These are phyloP conservation scores for Apamea sordens DNA, from an alignment of 2,888 invertebrate genomes.

Conservation along the genomic window DNA sequence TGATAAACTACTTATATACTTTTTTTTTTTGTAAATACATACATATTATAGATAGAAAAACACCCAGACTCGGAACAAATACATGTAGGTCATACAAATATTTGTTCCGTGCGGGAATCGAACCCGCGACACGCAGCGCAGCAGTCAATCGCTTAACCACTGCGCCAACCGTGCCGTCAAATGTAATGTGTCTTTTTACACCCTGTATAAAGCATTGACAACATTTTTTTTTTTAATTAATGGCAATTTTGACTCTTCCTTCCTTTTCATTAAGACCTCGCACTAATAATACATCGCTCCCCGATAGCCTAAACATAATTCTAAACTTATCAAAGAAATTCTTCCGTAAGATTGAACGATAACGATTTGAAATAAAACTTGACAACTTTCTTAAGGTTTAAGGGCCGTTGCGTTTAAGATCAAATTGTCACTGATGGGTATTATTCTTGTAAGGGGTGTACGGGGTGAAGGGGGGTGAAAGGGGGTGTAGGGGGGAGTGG, in stretches of 20 bases:
- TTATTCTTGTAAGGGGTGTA: constrained; percentile 67
- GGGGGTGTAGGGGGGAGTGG: constrained; percentile 52
- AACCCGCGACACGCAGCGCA: too few relatives aligned
- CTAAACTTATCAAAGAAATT: constrained; percentile 20
- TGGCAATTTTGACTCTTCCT: too few relatives aligned
- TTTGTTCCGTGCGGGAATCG: too few relatives aligned
- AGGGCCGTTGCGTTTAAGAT: constrained; percentile 68
- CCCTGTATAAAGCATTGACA: background rate
- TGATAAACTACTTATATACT: too few relatives aligned
- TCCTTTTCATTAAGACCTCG: background rate
- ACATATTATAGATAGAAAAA: too few relatives aligned
- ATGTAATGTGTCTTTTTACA: background rate
- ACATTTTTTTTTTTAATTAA: too few relatives aligned
- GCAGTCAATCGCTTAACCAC: too few relatives aligned
- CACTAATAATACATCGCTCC: too few relatives aligned
- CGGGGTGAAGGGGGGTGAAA: constrained; percentile 39
- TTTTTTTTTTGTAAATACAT: too few relatives aligned
- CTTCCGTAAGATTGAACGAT: constrained; percentile 36
- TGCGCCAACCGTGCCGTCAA: too few relatives aligned
- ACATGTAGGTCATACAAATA: too few relatives aligned
- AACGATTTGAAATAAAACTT: constrained; percentile 50
- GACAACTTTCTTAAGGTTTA: constrained; percentile 44
- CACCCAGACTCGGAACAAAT: too few relatives aligned
- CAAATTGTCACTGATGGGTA: constrained; percentile 80
- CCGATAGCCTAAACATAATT: background rate